Conservation (phyloP, 2,113 vertebrate species). For the Mus musculus region GRCm39 chr3:148616501-148617000, state of each 20-base stretch:
- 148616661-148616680: background rate
- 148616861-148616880: too few species aligned
- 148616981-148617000: background rate
- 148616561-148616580: background rate
- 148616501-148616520: background rate
- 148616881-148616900: background rate
- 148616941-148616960: background rate
- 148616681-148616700: background rate
- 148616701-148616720: background rate
- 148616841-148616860: background rate
- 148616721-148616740: background rate
- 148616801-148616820: background rate
- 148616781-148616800: too few species aligned
- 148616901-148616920: background rate
- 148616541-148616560: background rate
- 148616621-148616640: background rate
- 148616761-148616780: too few species aligned
- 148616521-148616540: background rate
- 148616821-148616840: background rate
- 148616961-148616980: background rate
- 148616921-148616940: background rate
- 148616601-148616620: background rate
- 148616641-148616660: background rate
- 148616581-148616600: background rate
- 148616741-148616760: background rate